Percentiles rank a stretch among this genome's conserved stretches.
Evolutionary conservation across 1,140 invertebrate genomes (phyloP).

Genomic region (Orchestia grillus): DNA sequence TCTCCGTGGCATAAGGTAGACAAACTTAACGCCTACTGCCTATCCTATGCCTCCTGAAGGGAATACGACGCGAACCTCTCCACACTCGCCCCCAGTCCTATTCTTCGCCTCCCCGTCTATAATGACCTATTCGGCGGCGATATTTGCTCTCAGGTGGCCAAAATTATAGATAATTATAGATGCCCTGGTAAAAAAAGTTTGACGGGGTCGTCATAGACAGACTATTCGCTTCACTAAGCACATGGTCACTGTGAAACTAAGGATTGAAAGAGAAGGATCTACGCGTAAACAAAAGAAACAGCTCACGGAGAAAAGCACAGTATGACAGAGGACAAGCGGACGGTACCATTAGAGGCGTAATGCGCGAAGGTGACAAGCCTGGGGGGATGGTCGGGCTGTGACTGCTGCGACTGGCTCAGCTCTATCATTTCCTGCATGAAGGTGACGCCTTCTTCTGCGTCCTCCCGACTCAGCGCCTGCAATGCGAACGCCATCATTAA

Average conservation of each 20-base stretch:
- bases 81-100: no score
- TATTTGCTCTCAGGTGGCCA: no score
- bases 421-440: slow-evolving; percentile 99
- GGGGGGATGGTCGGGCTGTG: slow-evolving; percentile 76
- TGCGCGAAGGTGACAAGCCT: slow-evolving; percentile 75
- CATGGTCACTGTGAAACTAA: neutral
- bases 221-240: neutral
- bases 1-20: no score
- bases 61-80: no score
- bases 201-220: no score
- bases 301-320: neutral
- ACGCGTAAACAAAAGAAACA: neutral
- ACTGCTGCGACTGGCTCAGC: slow-evolving; percentile 81
- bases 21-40: no score
- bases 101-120: no score
- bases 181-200: no score
- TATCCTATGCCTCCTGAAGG: no score
- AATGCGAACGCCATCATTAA: neutral
- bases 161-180: no score
- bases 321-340: neutral
- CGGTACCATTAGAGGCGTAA: slow-evolving; percentile 62
- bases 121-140: no score
- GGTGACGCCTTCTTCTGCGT: slow-evolving; percentile 91
- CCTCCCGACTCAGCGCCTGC: slow-evolving; percentile 84
- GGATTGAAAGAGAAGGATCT: neutral